Base-by-base conservation (phyloP, 2,888 invertebrate species). In the Idaea dimidiata region DNA sequence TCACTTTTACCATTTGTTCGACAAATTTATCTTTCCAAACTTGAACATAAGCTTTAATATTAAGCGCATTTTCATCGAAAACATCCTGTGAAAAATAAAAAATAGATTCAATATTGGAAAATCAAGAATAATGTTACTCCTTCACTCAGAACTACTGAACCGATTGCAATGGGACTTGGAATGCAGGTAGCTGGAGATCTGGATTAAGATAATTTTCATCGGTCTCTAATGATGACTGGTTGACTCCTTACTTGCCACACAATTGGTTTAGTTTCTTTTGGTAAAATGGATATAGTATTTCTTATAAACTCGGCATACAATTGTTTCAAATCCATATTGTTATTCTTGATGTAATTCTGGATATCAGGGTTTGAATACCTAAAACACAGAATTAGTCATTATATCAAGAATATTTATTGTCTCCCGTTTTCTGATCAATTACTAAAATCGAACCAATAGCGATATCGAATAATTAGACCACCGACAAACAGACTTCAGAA, bases 11-110 rank as follows among this genome's bases (percentile, higher is more conserved):
- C 82, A 86, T 84, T 72, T 83, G 79, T 0, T 59, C 18, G 4
- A 72, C 65, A 70, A 71, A 74, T 2, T 65, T 59, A 57, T 65
- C 76, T 59, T 91, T 95, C 98, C 98, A 98, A 1, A 98, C 94
- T 78, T 98, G 97, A 6, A 98, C 95, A 0, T 97, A 91, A 0
- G 97, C 95, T 67, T 69, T 67, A 17, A 94, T 93, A 0, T 84
- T 75, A 0, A 94, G 89, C 55, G 82, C 95, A 1, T 94, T 94
- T 81, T 97, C 96, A 70, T 95, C 95, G 74, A 96, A 95, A 7
- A 97, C 97, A 89, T 98, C 98, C 90, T 98, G 96, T 54, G 74
- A 74, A 18, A 53, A 24, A 57, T n/a, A 33, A 54, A 58, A 43
- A n/a, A 57, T 43, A n/a, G n/a, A n/a, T n/a, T n/a, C n/a, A n/a